phyloP scores from a whole-genome alignment of 2,797 vertebrate species.

The Bovichtus variegatus region DNA sequence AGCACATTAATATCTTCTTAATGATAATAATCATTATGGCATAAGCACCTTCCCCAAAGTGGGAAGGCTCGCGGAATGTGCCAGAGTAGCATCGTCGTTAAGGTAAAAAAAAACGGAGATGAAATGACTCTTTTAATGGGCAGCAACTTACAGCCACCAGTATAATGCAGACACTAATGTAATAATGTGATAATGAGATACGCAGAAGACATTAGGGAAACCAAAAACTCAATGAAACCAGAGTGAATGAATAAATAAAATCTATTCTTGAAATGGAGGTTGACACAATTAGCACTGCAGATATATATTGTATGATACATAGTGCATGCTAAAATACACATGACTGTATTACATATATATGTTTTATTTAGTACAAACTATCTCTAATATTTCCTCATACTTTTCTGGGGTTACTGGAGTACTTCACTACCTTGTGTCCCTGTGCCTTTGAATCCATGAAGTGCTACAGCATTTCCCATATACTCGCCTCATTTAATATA shows the following conservation, averaged over 20 bases:
- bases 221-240: constrained; percentile 68
- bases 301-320: constrained; percentile 23
- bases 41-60: constrained; percentile 99
- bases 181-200: constrained; percentile 82
- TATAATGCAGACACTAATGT: constrained; percentile 81
- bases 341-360: constrained; percentile 22
- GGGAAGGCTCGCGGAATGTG: constrained; percentile 88
- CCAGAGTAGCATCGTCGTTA: constrained; percentile 83
- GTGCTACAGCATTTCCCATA: constrained; percentile 59
- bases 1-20: constrained; percentile 99
- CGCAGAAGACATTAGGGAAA: constrained; percentile 73
- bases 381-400: constrained; percentile 18
- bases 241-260: constrained; percentile 78
- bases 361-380: constrained; percentile 47
- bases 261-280: constrained; percentile 66
- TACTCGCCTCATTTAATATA: constrained; percentile 83
- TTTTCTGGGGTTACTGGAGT: constrained; percentile 26
- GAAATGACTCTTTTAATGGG: constrained; percentile 84
- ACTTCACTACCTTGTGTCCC: constrained; percentile 50
- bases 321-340: constrained; percentile 23
- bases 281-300: constrained; percentile 47
- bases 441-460: constrained; percentile 45
- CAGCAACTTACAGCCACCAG: constrained; percentile 78
- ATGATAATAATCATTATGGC: constrained; percentile 99
- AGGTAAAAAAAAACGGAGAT: constrained; percentile 73